Conservation (phyloP, 2,888 invertebrate genomes). For the Dasysyrphus albostriatus region DNA sequence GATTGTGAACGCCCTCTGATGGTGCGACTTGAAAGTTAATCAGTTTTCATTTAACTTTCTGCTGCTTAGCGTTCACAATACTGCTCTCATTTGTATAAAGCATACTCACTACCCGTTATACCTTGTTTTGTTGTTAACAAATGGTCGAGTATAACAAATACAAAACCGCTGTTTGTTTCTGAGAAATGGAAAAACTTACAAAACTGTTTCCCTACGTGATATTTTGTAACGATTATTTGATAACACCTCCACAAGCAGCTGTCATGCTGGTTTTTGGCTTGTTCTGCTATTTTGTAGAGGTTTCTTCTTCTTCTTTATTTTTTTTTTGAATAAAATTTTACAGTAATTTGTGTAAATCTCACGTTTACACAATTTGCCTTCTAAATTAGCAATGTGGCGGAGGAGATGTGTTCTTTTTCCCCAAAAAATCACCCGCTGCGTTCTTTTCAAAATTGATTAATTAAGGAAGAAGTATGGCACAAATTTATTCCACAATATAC, state of each 20-base stretch:
- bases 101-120: background rate
- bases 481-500: background rate
- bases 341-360: constrained; percentile 73
- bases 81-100: constrained; percentile 45
- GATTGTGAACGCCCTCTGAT: constrained; percentile 2
- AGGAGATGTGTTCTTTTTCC: background rate
- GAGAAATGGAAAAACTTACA: constrained; percentile 52
- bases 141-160: constrained; percentile 23
- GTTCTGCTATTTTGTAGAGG: background rate
- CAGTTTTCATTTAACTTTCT: constrained; percentile 53
- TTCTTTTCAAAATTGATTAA: constrained; percentile 31
- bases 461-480: background rate
- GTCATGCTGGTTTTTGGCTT: constrained; percentile 45
- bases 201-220: constrained; percentile 70
- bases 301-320: background rate
- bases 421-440: background rate
- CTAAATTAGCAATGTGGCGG: background rate
- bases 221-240: constrained; percentile 74
- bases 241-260: constrained; percentile 63
- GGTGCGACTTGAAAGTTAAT: constrained; percentile 59
- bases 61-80: constrained; percentile 31
- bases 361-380: constrained; percentile 68
- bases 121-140: background rate
- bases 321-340: constrained; percentile 11
- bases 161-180: constrained; percentile 42